phyloP scores from a whole-genome alignment of 2,888 invertebrate genomes.

The Epinotia nisella region DNA sequence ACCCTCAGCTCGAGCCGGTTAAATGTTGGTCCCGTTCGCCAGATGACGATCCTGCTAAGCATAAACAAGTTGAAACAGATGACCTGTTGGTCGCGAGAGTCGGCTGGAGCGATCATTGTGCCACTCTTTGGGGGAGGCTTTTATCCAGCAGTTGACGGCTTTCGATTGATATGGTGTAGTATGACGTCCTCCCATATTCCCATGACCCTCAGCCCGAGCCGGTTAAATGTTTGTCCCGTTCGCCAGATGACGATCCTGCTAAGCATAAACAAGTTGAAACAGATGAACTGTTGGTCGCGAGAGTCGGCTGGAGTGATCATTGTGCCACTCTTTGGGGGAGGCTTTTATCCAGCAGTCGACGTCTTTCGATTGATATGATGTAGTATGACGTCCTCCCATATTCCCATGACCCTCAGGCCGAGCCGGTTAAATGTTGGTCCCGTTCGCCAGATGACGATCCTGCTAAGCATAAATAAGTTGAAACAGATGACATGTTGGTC shows the following conservation, averaged over 20 bases:
- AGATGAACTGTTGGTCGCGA: constrained; percentile 95
- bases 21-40: constrained; percentile 54
- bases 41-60: constrained; percentile 97
- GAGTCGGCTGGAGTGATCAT: constrained; percentile 87
- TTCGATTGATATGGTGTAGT: no score
- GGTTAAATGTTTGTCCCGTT: constrained; percentile 30
- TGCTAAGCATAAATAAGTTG: constrained; percentile 99
- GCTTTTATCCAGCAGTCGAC: no score
- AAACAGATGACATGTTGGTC: constrained; percentile 97
- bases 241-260: constrained; percentile 96
- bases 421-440: constrained; percentile 34
- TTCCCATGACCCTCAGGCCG: not conserved
- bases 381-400: constrained; percentile 37
- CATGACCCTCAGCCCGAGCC: constrained; percentile 1
- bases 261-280: constrained; percentile 99
- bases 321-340: no score
- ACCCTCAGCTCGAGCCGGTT: constrained; percentile 19
- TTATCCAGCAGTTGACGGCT: no score
- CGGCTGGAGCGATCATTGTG: constrained; percentile 75
- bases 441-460: constrained; percentile 92
- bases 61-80: constrained; percentile 99
- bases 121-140: no score
- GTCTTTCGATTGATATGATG: no score
- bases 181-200: constrained; percentile 28
- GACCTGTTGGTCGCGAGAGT: constrained; percentile 95